Evolutionary conservation across 2,888 invertebrate genomes (phyloP), one percentile per base, ranked within the genome.

Genomic region (Agapetus fuscipes): DNA sequence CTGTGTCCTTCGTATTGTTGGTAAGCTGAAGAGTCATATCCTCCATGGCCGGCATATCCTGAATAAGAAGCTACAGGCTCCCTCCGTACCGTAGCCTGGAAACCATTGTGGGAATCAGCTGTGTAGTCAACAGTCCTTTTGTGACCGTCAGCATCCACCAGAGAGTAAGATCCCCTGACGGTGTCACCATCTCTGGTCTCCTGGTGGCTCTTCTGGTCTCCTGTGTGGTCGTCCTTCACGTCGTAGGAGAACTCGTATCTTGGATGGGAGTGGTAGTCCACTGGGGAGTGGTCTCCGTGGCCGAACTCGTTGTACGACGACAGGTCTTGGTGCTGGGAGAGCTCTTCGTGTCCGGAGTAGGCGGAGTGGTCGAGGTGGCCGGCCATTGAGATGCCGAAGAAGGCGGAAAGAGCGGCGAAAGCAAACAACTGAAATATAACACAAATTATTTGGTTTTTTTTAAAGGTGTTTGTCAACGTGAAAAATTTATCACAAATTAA

Each of bases 91-190:
- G 33, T 33, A 4, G 47, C 47, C 29, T 47, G 34, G 40, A 47
- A 47, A 11, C 47, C 47, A 24, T 30, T 42, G 17, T 47, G 47
- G 9, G 15, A 37, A 34, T 47, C 47, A 35, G 44, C 47, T 3
- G 47, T 42, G 28, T 47, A 47, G 28, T 47, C 47, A 6, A 47
- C 47, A 9, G 38, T 47, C n/a, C 47, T 36, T 37, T 42, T 47
- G 45, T 47, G 47, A 17, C 47, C 47, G 30, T 45, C 47, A 11
- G 47, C 42, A 25, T 47, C 47, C 2, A 47, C 45, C 2, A 47
- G 33, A 7, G 36, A 26, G 34, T 47, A 47, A 24, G 40, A 40
- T 17, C 47, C 47, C 3, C 29, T 15, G n/a, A 47, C 47, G 4
- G 34, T 20, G 29, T 42, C 47, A 25, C 47, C 47, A 16, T 47